Evolutionary conservation across 1,140 invertebrate species (phyloP).

Genomic region (Penaeus chinensis): DNA sequence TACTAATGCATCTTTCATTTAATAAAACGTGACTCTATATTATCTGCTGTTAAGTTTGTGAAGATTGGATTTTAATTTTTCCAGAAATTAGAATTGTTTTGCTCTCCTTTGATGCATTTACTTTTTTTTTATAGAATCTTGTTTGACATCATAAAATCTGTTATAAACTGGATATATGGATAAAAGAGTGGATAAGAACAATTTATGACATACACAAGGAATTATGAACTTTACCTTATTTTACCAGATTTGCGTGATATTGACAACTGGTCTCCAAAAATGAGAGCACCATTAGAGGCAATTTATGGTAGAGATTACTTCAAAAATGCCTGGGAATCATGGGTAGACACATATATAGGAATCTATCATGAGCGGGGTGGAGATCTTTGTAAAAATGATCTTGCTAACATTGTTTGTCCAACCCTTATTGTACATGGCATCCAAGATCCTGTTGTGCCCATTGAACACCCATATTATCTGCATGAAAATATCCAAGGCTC

Average conservation of each 20-base stretch:
- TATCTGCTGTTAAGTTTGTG: too few species aligned
- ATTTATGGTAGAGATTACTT: conserved; percentile 83
- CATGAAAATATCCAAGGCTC: conserved; percentile 66
- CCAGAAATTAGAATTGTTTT: too few species aligned
- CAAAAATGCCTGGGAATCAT: conserved; percentile 76
- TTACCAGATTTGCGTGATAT: conserved; percentile 75
- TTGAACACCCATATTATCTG: conserved; percentile 68
- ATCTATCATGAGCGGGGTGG: conserved; percentile 75
- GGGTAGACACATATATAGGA: conserved; percentile 77
- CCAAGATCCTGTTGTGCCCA: conserved; percentile 68
- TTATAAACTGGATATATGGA: too few species aligned
- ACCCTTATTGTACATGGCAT: conserved; percentile 70
- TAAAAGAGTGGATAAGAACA: too few species aligned
- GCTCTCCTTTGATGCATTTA: too few species aligned
- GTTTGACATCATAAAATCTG: too few species aligned
- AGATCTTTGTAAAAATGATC: conserved; percentile 77
- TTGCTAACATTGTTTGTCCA: conserved; percentile 71
- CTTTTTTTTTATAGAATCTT: too few species aligned
- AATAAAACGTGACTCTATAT: too few species aligned
- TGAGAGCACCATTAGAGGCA: conserved; percentile 79
- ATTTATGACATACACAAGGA: neutral
- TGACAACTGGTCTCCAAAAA: conserved; percentile 81
- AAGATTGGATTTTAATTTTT: too few species aligned
- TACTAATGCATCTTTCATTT: too few species aligned
- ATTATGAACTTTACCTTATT: neutral